A percentile compares a stretch with the other conserved stretches of the same genome.
Evolutionary conservation across 2,888 invertebrate genomes (phyloP).

Genomic region (Nephrotoma appendiculata): DNA sequence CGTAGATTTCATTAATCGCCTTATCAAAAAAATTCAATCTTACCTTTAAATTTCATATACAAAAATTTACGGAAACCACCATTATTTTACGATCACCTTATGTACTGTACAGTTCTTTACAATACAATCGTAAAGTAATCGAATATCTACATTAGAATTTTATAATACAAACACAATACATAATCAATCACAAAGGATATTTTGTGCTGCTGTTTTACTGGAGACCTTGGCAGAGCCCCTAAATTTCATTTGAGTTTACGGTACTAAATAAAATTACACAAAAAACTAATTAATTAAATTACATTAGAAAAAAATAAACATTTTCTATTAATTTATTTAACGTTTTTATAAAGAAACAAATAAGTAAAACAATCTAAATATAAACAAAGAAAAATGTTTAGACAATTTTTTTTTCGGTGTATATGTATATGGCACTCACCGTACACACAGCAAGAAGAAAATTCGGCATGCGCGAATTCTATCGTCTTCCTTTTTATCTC

Average conservation of each 20-base stretch:
- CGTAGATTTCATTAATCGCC: not conserved
- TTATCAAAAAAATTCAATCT: not conserved
- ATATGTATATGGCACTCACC: not conserved
- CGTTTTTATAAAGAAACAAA: not conserved
- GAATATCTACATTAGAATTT: not conserved
- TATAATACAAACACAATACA: not conserved
- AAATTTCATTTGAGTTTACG: not conserved
- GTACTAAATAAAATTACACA: not conserved
- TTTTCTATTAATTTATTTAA: not conserved
- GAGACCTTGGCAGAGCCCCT: not conserved
- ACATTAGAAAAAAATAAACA: not conserved
- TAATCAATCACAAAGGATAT: not conserved
- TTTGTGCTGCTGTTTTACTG: not conserved
- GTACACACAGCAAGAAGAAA: not conserved
- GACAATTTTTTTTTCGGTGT: not conserved
- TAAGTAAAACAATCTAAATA: not conserved
- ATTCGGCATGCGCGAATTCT: not conserved
- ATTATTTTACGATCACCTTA: not conserved
- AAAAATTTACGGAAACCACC: not conserved
- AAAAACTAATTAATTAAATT: not conserved
- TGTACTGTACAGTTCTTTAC: not conserved
- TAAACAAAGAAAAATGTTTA: not conserved
- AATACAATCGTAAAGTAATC: not conserved
- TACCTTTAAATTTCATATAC: not conserved
- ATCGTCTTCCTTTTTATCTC: not conserved